These are phyloP conservation scores for Mellilla xanthometata DNA, from an alignment of 2,888 invertebrate species.

Conservation along the genomic window DNA sequence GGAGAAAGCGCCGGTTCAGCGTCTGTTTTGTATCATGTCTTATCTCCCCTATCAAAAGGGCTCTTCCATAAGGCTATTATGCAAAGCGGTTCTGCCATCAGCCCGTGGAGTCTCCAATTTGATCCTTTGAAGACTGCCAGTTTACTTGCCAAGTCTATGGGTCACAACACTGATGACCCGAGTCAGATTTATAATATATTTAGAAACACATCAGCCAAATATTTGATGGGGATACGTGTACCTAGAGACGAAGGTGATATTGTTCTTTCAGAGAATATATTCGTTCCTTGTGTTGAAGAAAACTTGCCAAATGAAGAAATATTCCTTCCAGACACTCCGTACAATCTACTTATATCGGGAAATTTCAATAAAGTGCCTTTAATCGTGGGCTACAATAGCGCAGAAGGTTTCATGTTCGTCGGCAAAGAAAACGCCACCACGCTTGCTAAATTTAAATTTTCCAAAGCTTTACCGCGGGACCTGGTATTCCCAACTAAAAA, in stretches of 20 bases:
- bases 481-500: constrained; percentile 46
- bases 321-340: constrained; percentile 60
- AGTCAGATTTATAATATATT: constrained; percentile 55
- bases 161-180: constrained; percentile 49
- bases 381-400: constrained; percentile 65
- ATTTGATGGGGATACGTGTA: constrained; percentile 53
- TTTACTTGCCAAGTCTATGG: constrained; percentile 52
- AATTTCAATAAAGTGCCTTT: constrained; percentile 59
- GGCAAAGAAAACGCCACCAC: constrained; percentile 70
- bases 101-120: constrained; percentile 66
- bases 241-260: constrained; percentile 61
- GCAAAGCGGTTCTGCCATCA: constrained; percentile 69
- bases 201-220: constrained; percentile 41
- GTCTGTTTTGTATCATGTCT: constrained; percentile 60
- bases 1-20: constrained; percentile 75
- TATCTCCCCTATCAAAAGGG: constrained; percentile 67
- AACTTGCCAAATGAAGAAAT: constrained; percentile 40
- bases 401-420: constrained; percentile 66
- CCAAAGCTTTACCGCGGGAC: constrained; percentile 60
- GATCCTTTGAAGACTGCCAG: constrained; percentile 61
- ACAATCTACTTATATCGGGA: constrained; percentile 53
- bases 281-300: constrained; percentile 68
- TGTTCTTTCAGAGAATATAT: constrained; percentile 65
- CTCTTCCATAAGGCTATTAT: constrained; percentile 66
- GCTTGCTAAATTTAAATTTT: constrained; percentile 51